Evolutionary conservation across 2,797 vertebrate genomes (phyloP).

Genomic region (Eurystomus glaucurus): DNA sequence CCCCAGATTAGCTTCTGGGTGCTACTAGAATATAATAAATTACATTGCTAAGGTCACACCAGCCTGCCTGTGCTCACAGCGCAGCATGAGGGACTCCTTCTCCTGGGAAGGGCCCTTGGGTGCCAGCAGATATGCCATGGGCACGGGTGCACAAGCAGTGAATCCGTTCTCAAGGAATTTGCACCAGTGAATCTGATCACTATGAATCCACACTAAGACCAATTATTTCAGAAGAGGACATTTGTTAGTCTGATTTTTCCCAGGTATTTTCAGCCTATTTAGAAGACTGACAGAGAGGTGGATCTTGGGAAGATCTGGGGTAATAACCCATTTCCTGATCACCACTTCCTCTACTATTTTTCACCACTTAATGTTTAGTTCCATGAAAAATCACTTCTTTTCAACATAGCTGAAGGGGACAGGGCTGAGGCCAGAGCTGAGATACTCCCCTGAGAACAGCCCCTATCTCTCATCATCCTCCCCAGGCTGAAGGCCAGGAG

Average conservation of each 20-base stretch:
- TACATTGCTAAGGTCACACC: not conserved
- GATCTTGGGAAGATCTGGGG: not conserved
- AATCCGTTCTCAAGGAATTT: not conserved
- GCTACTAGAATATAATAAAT: not conserved
- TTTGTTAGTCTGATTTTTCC: not conserved
- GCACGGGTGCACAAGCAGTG: not conserved
- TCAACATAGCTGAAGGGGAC: rapidly evolving
- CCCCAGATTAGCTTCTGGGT: not conserved
- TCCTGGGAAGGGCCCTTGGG: not conserved
- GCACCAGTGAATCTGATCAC: not conserved
- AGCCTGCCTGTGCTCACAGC: not conserved
- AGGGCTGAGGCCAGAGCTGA: not conserved
- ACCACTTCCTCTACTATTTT: not conserved
- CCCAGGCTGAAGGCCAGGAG: not conserved
- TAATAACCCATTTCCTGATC: not conserved
- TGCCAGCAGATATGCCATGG: not conserved
- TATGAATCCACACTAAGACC: not conserved
- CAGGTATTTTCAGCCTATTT: not conserved
- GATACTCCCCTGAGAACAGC: not conserved
- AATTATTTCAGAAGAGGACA: not conserved
- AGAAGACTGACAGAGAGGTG: not conserved
- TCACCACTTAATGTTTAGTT: not conserved
- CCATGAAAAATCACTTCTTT: not conserved
- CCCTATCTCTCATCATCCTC: not conserved
- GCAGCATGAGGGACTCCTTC: not conserved